Base-by-base conservation (phyloP, 2,888 invertebrate species). In the Ditylenchus weischeri region DNA sequence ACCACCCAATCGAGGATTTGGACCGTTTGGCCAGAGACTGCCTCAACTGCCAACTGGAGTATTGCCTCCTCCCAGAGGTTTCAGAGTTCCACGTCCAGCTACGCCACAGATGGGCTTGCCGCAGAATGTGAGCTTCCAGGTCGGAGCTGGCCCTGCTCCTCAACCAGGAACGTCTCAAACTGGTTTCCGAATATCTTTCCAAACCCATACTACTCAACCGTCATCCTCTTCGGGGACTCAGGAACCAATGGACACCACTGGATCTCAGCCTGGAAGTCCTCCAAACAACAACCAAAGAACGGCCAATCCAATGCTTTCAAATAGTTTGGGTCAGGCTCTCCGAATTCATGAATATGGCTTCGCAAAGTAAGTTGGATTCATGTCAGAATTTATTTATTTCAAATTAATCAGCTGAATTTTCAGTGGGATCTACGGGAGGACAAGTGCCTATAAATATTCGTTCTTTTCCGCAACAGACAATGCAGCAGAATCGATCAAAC, bases 291-390 rank as follows among this genome's bases (percentile, higher is more conserved):
- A 54, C 54, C 21, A 29, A 21, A 29, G 29, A 54, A 18, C 29
- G 13, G 21, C 54, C 54, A 54, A 54, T 54, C 54, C 54, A 54
- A 54, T 54, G 11, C 21, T 13, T 43, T 43, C 43, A 43, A 43
- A 43, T 43, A 43, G 43, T 43, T 43, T 54, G 29, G 54, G 54
- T n/a, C 54, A 29, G 54, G 54, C 54, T 54, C 54, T 54, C 54
- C 5, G 54, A 54, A 21, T 54, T 54, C 13, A 54, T 54, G 54
- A 54, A 29, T 10, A 54, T 54, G 54, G 54, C 54, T 21, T 54
- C 54, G 54, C 54, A 54, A 29, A 23, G 54, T 54, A 54, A 54
- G 11, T 23, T 10, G n/a, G 54, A 23, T 54, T 54, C 50, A 50
- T 50, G 50, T 4, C 15, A 54, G 10, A 54, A 23, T 4, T 54